Base-by-base conservation (phyloP, 2,888 invertebrate species). In the Apocheima hispidaria region DNA sequence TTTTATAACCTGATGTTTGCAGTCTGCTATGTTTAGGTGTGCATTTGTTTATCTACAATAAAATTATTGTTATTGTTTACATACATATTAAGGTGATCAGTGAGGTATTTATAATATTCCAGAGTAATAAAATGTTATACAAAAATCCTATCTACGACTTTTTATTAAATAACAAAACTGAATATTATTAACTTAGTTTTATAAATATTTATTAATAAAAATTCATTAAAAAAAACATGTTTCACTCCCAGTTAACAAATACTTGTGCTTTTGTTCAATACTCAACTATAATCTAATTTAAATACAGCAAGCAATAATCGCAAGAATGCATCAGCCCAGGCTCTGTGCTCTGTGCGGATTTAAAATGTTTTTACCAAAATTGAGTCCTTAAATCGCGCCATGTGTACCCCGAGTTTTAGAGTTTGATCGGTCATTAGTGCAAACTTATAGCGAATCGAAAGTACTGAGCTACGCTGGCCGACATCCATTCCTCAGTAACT, bases 81-180 rank as follows among this genome's bases (percentile, higher is more conserved):
- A 28, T 61, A 54, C 23, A 54, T 33, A 55, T 23, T 50, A 56
- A 49, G 46, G 58, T 63, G 63, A 58, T 43, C 56, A 57, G 56
- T 65, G 44, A 60, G 54, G 63, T 63, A 66, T 68, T 68, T 71
- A 68, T 73, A 64, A 62, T 72, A 74, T 72, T 74, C 69, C 70
- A 76, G 69, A 68, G 68, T 59, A 69, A 65, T 69, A 63, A 69
- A 65, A 66, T 49, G 59, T 67, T 58, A 72, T 72, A 67, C 70
- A 68, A 41, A 64, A 44, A 48, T 50, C 60, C 58, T 56, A 28
- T 28, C 41, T 2, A 5, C n/a, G n/a, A n/a, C n/a, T 43, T 55
- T 60, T 60, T 62, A 51, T 62, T 64, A 1, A 59, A 65, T 56
- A 58, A 50, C 16, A 21, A 72, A 66, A 68, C 66, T 61, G 58